Conservation (phyloP, 2,888 invertebrate species). For the Masnerella sp. region DNA sequence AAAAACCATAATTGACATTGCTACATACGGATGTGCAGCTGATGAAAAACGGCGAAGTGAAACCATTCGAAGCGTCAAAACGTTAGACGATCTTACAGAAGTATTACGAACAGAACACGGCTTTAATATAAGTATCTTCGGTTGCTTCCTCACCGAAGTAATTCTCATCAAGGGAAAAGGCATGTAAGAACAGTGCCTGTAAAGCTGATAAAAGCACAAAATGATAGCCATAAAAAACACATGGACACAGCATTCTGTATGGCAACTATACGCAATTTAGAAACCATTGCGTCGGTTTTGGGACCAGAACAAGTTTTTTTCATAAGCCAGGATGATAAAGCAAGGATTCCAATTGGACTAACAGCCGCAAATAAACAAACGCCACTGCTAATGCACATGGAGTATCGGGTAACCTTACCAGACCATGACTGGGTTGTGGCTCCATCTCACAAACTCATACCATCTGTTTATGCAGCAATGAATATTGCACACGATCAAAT, state of each 20-base stretch:
- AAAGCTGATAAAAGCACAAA: slow-evolving; percentile 49
- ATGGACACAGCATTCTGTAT: slow-evolving; percentile 61
- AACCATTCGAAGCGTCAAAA: slow-evolving; percentile 32
- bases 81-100: slow-evolving; percentile 11
- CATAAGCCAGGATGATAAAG: slow-evolving; percentile 71
- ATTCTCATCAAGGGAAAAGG: slow-evolving; percentile 64
- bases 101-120: no score
- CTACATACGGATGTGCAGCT: slow-evolving; percentile 33
- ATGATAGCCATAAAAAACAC: slow-evolving; percentile 60
- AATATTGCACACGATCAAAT: no score
- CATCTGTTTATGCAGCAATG: slow-evolving; percentile 69
- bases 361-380: slow-evolving; percentile 74
- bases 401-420: slow-evolving; percentile 64
- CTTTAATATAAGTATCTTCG: no score
- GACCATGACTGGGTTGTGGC: slow-evolving; percentile 71
- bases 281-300: slow-evolving; percentile 63
- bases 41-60: slow-evolving; percentile 33
- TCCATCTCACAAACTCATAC: slow-evolving; percentile 68
- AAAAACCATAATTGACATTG: slow-evolving; percentile 68
- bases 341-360: slow-evolving; percentile 71
- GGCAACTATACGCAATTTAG: slow-evolving; percentile 63
- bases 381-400: slow-evolving; percentile 69
- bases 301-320: slow-evolving; percentile 62
- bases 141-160: no score
- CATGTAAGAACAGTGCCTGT: slow-evolving; percentile 69